phyloP scores from a whole-genome alignment of 2,888 invertebrate genomes.

The Scaptomyza flava region DNA sequence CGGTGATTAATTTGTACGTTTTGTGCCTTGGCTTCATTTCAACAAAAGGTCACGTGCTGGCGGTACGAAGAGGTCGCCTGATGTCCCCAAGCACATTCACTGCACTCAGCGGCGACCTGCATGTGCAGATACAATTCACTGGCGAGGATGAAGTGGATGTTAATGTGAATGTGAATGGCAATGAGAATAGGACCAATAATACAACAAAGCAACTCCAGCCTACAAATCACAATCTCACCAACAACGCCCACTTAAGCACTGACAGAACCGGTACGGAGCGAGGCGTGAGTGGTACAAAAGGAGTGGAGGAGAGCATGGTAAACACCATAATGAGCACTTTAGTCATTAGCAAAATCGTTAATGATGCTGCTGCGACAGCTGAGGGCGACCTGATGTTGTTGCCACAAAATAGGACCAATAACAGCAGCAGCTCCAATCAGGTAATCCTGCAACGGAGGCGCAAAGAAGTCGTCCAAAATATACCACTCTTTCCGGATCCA shows the following conservation, averaged over 20 bases:
- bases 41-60: slow-evolving; percentile 84
- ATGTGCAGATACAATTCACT: slow-evolving; percentile 87
- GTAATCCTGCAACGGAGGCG: slow-evolving; percentile 71
- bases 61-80: slow-evolving; percentile 85
- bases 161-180: slow-evolving; percentile 12
- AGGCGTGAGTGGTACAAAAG: slow-evolving; percentile 3
- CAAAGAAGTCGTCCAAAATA: slow-evolving; percentile 82
- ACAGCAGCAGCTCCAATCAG: slow-evolving; percentile 20
- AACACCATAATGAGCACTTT: slow-evolving; percentile 82
- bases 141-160: slow-evolving; percentile 38
- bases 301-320: slow-evolving; percentile 47
- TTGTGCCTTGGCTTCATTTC: slow-evolving; percentile 48
- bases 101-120: slow-evolving; percentile 92
- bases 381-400: slow-evolving; percentile 30
- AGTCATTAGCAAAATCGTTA: slow-evolving; percentile 83
- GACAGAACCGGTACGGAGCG: slow-evolving; percentile 22
- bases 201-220: slow-evolving; percentile 17
- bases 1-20: slow-evolving; percentile 60
- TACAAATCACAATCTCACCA: slow-evolving; percentile 42
- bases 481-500: slow-evolving; percentile 82
- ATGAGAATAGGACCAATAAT: slow-evolving; percentile 11
- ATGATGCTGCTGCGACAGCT: slow-evolving; percentile 56
- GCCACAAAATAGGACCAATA: slow-evolving; percentile 19
- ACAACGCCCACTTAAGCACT: slow-evolving; percentile 59
- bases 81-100: slow-evolving; percentile 91